These are phyloP conservation scores for Thalpophila matura DNA, from an alignment of 2,888 invertebrate genomes.

Conservation along the genomic window DNA sequence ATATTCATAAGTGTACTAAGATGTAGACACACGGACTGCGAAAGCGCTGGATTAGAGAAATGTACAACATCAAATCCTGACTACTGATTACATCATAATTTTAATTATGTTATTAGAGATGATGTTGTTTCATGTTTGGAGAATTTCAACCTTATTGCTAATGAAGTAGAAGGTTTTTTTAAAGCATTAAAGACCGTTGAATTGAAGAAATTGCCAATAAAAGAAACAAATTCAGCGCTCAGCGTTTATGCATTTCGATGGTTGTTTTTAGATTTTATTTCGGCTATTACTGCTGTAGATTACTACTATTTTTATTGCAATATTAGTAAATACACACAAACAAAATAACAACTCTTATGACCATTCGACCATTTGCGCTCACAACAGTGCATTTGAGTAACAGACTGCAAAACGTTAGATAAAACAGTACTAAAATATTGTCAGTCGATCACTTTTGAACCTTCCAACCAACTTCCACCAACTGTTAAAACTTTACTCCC, in stretches of 20 bases:
- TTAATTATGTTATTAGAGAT: not conserved
- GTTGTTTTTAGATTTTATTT: too few relatives aligned
- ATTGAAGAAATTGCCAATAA: too few relatives aligned
- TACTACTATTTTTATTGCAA: too few relatives aligned
- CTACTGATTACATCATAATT: conserved; percentile 10
- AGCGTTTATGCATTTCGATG: too few relatives aligned
- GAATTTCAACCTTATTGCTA: too few relatives aligned
- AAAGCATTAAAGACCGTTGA: too few relatives aligned
- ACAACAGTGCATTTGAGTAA: not conserved
- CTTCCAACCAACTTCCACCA: conserved; percentile 7
- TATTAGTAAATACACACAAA: too few relatives aligned
- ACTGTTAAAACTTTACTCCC: conserved; percentile 32
- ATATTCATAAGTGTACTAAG: conserved; percentile 46
- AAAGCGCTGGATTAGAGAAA: conserved; percentile 19
- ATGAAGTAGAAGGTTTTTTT: not conserved
- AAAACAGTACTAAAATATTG: conserved; percentile 25
- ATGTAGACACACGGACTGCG: conserved; percentile 40
- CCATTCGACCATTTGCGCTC: too few relatives aligned
- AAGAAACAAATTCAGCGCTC: too few relatives aligned
- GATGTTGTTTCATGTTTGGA: not conserved
- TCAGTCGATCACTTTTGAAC: conserved; percentile 22
- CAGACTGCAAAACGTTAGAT: not conserved
- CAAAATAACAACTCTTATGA: not conserved
- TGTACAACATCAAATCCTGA: conserved; percentile 10
- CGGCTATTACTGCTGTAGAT: too few relatives aligned